These are phyloP conservation scores for Hypomecis punctinalis DNA, from an alignment of 2,888 invertebrate species.

Conservation along the genomic window DNA sequence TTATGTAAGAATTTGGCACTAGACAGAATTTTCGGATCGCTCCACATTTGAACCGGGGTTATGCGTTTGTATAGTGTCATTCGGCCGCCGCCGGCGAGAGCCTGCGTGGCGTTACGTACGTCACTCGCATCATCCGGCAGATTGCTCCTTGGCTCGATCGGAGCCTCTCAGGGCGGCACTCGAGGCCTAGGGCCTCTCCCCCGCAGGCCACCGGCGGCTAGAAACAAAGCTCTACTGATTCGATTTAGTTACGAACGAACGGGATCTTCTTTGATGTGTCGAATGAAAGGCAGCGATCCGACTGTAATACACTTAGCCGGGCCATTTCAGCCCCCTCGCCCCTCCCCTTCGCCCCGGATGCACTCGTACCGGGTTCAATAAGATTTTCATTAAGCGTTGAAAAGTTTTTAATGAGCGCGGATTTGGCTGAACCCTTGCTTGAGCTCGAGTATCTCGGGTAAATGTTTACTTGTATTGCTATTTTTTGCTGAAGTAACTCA, in stretches of 20 bases:
- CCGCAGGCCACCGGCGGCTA: slow-evolving; percentile 64
- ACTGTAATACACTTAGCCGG: slow-evolving; percentile 83
- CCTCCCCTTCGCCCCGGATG: slow-evolving; percentile 55
- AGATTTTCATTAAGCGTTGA: slow-evolving; percentile 83
- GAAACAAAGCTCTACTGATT: slow-evolving; percentile 81
- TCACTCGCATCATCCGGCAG: slow-evolving; percentile 16
- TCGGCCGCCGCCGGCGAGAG: background rate
- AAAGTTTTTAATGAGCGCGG: slow-evolving; percentile 81
- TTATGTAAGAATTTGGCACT: slow-evolving; percentile 26
- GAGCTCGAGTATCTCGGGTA: slow-evolving; percentile 47
- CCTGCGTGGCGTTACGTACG: background rate
- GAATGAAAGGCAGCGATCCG: slow-evolving; percentile 84
- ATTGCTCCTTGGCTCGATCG: slow-evolving; percentile 34
- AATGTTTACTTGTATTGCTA: slow-evolving; percentile 38
- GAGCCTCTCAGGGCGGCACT: slow-evolving; percentile 21
- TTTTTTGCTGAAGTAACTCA: slow-evolving; percentile 27
- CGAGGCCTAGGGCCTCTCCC: slow-evolving; percentile 39
- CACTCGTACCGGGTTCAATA: slow-evolving; percentile 76
- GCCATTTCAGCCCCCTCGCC: slow-evolving; percentile 70
- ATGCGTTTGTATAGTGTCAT: background rate
- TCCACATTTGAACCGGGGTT: background rate
- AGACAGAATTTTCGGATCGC: slow-evolving; percentile 8
- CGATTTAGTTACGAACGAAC: slow-evolving; percentile 79
- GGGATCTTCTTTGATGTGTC: slow-evolving; percentile 84
- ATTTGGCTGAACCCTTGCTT: slow-evolving; percentile 67